Evolutionary conservation across 2,888 invertebrate species (phyloP), one percentile per base, ranked within the genome.

Genomic region (Tachina lurida): DNA sequence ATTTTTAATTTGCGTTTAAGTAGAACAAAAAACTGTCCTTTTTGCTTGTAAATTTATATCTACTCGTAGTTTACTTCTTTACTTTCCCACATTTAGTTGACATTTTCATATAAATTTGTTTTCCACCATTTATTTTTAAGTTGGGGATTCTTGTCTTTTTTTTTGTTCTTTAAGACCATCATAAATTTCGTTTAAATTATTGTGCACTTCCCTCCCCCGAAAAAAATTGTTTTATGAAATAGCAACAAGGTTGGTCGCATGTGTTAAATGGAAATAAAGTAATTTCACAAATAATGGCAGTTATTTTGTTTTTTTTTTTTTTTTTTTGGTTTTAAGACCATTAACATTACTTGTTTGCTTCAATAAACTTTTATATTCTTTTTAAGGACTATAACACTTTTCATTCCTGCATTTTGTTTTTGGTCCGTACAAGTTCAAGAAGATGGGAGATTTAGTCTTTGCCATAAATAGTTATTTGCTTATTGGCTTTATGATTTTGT

Each of bases 141-240:
- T 39, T 56, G 41, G 58, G 70, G 54, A 71, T 71, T 63, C 60
- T 63, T 31, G 31, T 31, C 31, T 52, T 70, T 71, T 76, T 39
- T 63, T 13, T 84, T 70, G 63, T 75, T 79, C 58, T 71, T 86
- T 79, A 83, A 83, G 86, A 75, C 79, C 79, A 56, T 79, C 79
- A 83, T 86, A 86, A 86, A 86, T 86, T 86, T 79, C 67, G 47
- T 83, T 86, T 79, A 86, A 86, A 86, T 86, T 83, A 83, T 86
- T 79, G 19, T 65, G 41, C 39, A 52, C 31, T 79, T 74, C 15
- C 41, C 15, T 19, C 49, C 43, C 45, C 45, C 22, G 13, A n/a
- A 10, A 19, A 15, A 10, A n/a, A 31, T 22, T 12, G 43, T n/a
- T 39, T 17, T 15, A 45, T 39, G n/a, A n/a, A 54, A 41, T 49